Base-by-base conservation (phyloP, 2,888 invertebrate species). In the Mimachlamys varia region DNA sequence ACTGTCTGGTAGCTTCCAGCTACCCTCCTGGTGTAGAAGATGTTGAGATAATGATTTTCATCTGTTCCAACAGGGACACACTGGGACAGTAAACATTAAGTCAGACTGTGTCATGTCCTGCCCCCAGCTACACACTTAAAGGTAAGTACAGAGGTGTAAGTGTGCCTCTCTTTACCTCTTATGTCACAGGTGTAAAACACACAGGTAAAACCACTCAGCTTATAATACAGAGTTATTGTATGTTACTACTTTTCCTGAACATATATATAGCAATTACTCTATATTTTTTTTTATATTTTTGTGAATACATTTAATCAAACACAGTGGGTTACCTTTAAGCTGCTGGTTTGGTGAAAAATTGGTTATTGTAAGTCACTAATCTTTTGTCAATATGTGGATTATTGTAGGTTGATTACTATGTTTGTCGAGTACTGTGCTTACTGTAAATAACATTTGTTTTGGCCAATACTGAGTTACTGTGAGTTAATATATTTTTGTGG, bases 161-260 rank as follows among this genome's bases (percentile, higher is more conserved):
- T 33, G 76, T 76, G 76, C 15, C 33, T 33, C 27, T 76, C 76
- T 76, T 76, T 76, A 76, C 76, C 15, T 27, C 33, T 76, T 27
- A 76, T 76, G 76, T 76, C 76, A 76, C 33, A 76, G 76, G 76
- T 76, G 76, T 13, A 76, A 76, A 33, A 13, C 76, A 33, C 76
- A 76, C 76, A 76, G 76, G 76, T 76, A 76, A 33, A 76, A 13
- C 10, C 10, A 27, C 62, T 53, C 53, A 53, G 4, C 44, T 53
- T 53, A 17, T 17, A 53, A 7, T 53, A 19, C 19, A 12, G 13
- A 53, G 53, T 13, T 13, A 53, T 53, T 53, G 13, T 17, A 53
- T 5, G 53, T 53, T 13, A 1, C 53, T 53, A 53, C 53, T 17
- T 53, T 44, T 44, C 4, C 4, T 44, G 44, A 44, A 44, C 44